Evolutionary conservation across 2,113 vertebrate species (phyloP), one percentile per base, ranked within the genome.

Genomic region (Potamarius usumacintae): DNA sequence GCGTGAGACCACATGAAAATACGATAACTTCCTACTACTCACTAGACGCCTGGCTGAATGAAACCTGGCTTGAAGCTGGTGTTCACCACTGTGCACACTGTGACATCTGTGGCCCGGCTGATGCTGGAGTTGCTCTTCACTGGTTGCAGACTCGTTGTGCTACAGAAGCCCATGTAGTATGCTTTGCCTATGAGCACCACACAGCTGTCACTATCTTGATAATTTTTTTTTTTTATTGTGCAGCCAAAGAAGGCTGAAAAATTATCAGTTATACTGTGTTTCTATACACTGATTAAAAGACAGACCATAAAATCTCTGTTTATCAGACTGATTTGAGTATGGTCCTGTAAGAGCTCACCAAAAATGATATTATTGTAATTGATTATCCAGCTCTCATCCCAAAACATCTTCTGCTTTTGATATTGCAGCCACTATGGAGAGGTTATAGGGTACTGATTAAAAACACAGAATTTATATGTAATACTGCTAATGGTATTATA

Each of bases 361-460:
- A 95, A 94, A 72, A 94, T 91, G 82, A 95, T 93, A 83, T 91
- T 93, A 82, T 95, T 96, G 90, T 95, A 94, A 86, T 90, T 93
- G 83, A 95, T 94, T 85, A 96, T 95, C 96, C 96, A 96, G 89
- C 95, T 96, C 90, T 96, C 95, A 86, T 95, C 95, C 94, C 95
- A 96, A 89, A 96, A 94, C 95, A 96, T 94, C 91, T 94, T 95
- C 91, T 94, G 95, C 89, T 96, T 96, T 88, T 96, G 95, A 90
- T 96, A 96, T 87, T 96, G 95, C 58, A 96, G 90, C 95, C 94
- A 95, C 95, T 96, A 84, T 14, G 85, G 52, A 80, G 67, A 85
- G n/a, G 52, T 15, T 67, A 10, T 7, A 65, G 25, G 0, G 5
- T 27, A n/a, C 34, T 58, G 0, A 5, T 60, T 6, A 52, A 53